These are phyloP conservation scores for Tachystola acroxantha DNA, from an alignment of 2,888 invertebrate species.

Conservation along the genomic window DNA sequence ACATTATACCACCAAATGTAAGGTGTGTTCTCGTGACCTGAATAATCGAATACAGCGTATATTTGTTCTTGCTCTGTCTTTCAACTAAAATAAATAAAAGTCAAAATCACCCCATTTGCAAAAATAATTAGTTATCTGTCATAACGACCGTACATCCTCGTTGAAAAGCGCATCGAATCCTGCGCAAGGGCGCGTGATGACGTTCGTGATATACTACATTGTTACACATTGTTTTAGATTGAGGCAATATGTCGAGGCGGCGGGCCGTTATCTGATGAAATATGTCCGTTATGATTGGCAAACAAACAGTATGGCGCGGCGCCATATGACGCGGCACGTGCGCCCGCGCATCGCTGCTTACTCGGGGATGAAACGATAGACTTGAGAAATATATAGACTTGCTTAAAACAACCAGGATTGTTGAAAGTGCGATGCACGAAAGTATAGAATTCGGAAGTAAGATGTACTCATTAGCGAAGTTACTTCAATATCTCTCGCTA, in stretches of 20 bases:
- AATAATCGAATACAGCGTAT: too few relatives aligned
- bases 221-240: slow-evolving; percentile 59
- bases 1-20: too few relatives aligned
- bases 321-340: slow-evolving; percentile 77
- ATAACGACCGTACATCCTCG: neutral
- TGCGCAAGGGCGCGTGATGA: slow-evolving; percentile 7
- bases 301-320: slow-evolving; percentile 76
- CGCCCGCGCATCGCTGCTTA: slow-evolving; percentile 70
- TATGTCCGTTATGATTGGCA: slow-evolving; percentile 79
- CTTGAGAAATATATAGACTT: slow-evolving; percentile 4
- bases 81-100: too few relatives aligned
- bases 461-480: too few relatives aligned
- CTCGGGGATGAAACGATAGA: slow-evolving; percentile 69
- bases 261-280: slow-evolving; percentile 76
- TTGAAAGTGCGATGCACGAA: too few relatives aligned
- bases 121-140: neutral
- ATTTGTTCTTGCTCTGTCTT: too few relatives aligned
- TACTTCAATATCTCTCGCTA: too few relatives aligned
- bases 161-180: slow-evolving; percentile 7
- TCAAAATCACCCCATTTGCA: neutral
- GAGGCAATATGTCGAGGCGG: slow-evolving; percentile 63
- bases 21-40: too few relatives aligned
- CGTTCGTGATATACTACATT: slow-evolving; percentile 13
- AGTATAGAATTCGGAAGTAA: too few relatives aligned
- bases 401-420: too few relatives aligned